Evolutionary conservation across 2,113 vertebrate genomes (phyloP), one percentile per base, ranked within the genome.

Genomic region (Paralichthys olivaceus): DNA sequence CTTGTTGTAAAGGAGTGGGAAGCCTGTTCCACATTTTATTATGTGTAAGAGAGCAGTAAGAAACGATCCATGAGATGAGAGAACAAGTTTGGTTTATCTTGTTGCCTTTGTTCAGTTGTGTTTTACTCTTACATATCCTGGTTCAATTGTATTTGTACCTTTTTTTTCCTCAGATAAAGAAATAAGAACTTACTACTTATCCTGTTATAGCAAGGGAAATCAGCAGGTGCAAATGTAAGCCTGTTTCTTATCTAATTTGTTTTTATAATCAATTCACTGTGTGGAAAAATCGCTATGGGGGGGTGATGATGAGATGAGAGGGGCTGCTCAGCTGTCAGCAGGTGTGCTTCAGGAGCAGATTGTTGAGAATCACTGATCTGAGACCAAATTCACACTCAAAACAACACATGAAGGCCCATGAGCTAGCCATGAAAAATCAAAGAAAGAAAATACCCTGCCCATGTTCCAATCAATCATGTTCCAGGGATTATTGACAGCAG

Each of bases 301-400:
- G 57, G 28, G 57, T n/a, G 8, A 57, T 15, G 55, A 28, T 57
- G 28, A 59, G 57, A 59, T 34, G 28, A 59, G 57, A 59, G 29
- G 13, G 57, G 17, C 57, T 59, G 29, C 57, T 34, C 17, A 34
- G 17, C 56, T 58, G 56, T 58, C 56, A 58, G 56, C 56, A 58
- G 56, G 56, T 32, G 56, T 19, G 56, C 57, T 14, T 59, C 28
- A 32, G 29, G 1, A 34, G 19, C 57, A 34, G 57, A 28, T 56
- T 15, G 23, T 17, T 15, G 25, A 26, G 54, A 56, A 58, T 29
- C 28, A 32, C 26, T 19, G 56, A 20, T 32, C 57, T 59, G 15
- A n/a, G 8, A 59, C 28, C 29, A 34, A 34, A 59, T 59, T 32
- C 28, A 59, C 57, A n/a, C 23, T 15, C 28, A 11, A 32, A 34